Evolutionary conservation across 2,113 vertebrate genomes (phyloP), one percentile per base, ranked within the genome.

Genomic region (Tachuris rubrigastra): DNA sequence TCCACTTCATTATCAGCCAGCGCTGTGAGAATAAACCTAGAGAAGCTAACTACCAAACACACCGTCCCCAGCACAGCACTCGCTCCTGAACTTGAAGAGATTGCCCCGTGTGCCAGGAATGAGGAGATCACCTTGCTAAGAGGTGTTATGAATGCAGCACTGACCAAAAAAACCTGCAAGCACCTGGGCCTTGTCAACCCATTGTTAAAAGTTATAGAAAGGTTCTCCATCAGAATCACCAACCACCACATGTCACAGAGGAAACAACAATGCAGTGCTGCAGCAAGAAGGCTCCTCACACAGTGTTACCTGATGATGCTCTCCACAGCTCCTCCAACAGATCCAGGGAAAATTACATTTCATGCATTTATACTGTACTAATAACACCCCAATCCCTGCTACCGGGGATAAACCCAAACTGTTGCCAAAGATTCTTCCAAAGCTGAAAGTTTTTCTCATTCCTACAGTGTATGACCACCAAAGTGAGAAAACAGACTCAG

Each of bases 1-100:
- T 58, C 47, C 58, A 42, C 63, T 84, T 95, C 90, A 58, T 89
- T 93, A 96, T 31, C 69, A 86, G 77, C 42, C 37, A 69, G 60
- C 0, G 30, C 65, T 23, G 58, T 13, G 68, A 4, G 4, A 56
- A 30, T 17, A 85, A 87, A 47, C 19, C 58, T 25, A 47, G 20
- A 58, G 49, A 49, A 68, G 79, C 72, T 81, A 86, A 66, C 50
- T 69, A 85, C 78, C 46, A 53, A 92, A 84, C 65, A 39, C 55
- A 69, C 24, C 6, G 2, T 80, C 25, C 80, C 30, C 9, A 21
- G 42, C 3, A 1, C 66, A 23, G 66, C 67, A 17, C n/a, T 3
- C 6, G 0, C 16, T 37, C 24, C 91, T 18, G 46, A 73, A 55
- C 5, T 6, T 18, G 16, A 60, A 78, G 20, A 66, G 75, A 13